Percentiles rank a stretch among this genome's conserved stretches.
Evolutionary conservation across 2,888 invertebrate genomes (phyloP).

Genomic region (Eumerus sabulonum): DNA sequence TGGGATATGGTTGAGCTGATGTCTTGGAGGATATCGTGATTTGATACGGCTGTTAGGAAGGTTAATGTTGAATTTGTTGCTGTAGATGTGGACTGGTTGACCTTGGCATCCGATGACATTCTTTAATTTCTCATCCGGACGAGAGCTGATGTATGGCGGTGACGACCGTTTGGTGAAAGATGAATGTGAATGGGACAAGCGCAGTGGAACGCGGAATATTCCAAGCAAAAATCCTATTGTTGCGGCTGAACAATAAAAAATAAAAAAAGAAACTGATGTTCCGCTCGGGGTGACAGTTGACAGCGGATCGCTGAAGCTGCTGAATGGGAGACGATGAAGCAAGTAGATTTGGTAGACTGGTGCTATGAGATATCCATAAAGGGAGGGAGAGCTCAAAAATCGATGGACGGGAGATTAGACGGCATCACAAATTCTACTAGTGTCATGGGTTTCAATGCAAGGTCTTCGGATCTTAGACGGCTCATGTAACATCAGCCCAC

Average conservation of each 20-base stretch:
- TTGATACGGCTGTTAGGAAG: constrained; percentile 25
- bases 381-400: no score
- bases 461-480: no score
- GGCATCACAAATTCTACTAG: no score
- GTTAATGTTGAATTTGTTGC: constrained; percentile 22
- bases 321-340: neutral
- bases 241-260: constrained; percentile 18
- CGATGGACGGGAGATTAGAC: no score
- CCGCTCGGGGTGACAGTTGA: neutral
- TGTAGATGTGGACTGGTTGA: constrained; percentile 7
- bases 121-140: constrained; percentile 51
- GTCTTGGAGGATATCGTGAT: constrained; percentile 25
- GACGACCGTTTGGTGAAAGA: neutral
- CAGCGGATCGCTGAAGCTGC: no score
- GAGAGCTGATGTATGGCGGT: neutral
- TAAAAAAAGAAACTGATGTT: constrained; percentile 14
- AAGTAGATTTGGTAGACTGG: no score
- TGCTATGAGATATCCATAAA: no score
- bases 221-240: constrained; percentile 11
- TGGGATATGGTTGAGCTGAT: constrained; percentile 73
- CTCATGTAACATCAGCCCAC: no score
- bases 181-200: no score
- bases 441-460: no score
- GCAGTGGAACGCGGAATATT: constrained; percentile 19
- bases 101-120: constrained; percentile 48